A percentile compares a stretch with the other conserved stretches of the same genome.
Conservation (phyloP, 2,113 vertebrate genomes). For the Oxyruncus cristatus region DNA sequence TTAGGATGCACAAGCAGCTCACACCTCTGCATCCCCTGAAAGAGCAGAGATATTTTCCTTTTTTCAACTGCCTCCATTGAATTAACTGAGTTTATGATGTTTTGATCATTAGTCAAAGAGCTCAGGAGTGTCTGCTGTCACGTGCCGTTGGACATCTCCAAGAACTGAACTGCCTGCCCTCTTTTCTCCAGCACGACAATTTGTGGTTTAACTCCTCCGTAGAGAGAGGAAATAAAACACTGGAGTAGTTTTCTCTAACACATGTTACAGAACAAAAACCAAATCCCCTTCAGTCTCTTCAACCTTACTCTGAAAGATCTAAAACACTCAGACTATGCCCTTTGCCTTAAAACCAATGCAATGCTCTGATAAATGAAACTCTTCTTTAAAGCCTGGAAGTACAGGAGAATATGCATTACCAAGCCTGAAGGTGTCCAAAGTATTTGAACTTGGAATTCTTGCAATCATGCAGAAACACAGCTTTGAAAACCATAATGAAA, state of each 20-base stretch:
- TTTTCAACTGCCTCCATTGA: neutral
- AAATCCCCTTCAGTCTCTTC: neutral
- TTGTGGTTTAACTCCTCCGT: neutral
- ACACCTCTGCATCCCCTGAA: neutral
- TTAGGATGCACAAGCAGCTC: neutral
- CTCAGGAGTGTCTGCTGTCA: neutral
- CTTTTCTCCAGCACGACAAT: neutral
- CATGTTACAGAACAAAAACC: slow-evolving; percentile 3
- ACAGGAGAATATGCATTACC: neutral
- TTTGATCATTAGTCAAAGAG: neutral
- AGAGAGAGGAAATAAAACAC: neutral
- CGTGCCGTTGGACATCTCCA: neutral
- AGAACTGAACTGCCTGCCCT: neutral
- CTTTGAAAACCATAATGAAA: slow-evolving; percentile 37
- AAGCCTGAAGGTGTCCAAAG: neutral
- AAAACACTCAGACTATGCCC: neutral
- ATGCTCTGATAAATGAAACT: neutral
- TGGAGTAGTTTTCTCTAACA: neutral
- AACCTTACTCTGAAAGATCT: slow-evolving; percentile 23
- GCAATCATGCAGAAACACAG: slow-evolving; percentile 28
- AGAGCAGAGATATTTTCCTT: neutral
- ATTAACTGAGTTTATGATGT: neutral
- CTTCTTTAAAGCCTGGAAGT: neutral
- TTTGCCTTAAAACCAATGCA: slow-evolving; percentile 5
- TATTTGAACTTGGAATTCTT: slow-evolving; percentile 10